A percentile compares a stretch with the other conserved stretches of the same genome.
Evolutionary conservation across 2,113 vertebrate genomes (phyloP).

Genomic region (Myiozetetes cayanensis): DNA sequence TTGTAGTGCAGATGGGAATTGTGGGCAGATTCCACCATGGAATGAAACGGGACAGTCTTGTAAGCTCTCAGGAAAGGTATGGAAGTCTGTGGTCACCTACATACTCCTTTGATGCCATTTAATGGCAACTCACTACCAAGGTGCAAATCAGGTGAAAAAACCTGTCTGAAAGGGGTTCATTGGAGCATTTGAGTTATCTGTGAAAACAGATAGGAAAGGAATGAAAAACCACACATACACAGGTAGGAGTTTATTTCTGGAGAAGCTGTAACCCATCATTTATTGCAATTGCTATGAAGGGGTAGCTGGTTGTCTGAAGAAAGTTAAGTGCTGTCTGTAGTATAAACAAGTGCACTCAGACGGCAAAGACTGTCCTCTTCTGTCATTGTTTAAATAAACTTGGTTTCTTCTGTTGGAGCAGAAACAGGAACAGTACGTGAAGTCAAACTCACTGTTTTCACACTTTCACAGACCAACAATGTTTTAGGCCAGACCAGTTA

Average conservation of each 20-base stretch:
- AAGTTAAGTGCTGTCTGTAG: neutral
- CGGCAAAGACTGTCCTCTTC: neutral
- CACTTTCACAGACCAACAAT: neutral
- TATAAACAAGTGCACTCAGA: neutral
- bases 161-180: neutral
- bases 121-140: neutral
- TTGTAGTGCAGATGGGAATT: neutral
- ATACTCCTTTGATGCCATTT: neutral
- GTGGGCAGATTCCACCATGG: neutral
- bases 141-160: constrained; percentile 16
- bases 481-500: neutral
- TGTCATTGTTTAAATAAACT: neutral
- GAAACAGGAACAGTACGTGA: neutral
- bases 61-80: neutral
- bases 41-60: neutral
- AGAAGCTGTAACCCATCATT: neutral
- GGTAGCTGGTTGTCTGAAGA: neutral
- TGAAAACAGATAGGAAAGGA: neutral
- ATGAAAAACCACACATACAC: neutral
- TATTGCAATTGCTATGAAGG: neutral
- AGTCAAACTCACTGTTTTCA: neutral
- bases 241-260: neutral
- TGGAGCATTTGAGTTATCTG: neutral
- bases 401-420: neutral
- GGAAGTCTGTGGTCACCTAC: neutral